Base-by-base conservation (phyloP, 2,888 invertebrate genomes). In the Cyrtodaria siliqua region DNA sequence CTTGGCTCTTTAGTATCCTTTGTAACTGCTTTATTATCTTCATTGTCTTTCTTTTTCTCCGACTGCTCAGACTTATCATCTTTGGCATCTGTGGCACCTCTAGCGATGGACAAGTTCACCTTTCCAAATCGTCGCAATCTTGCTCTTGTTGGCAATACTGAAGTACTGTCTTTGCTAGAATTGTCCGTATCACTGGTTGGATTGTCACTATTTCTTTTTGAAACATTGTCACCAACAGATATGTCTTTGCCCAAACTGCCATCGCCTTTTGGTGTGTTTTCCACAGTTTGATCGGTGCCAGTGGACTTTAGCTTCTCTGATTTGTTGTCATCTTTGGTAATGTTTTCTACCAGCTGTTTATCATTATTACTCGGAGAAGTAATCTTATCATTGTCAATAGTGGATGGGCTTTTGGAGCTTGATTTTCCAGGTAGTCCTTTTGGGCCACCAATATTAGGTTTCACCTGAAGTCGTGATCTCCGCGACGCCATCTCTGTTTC, bases 361-460 rank as follows among this genome's bases (percentile, higher is more conserved):
- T 44, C 16, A 9, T 6, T 44, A 16, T 44, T 44, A 9, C 20
- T 20, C 16, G 20, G 20, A 44, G 16, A 16, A 9, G 16, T 16
- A 20, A 18, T 16, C 1, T 50, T 52, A n/a, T 50, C 50, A 33
- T 1, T 8, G 26, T 66, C 29, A 33, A 57, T 42, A 50, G 63
- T 75, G 42, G 55, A 27, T 9, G 4, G 4, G 8, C n/a, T 44
- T 44, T 16, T 20, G 4, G 6, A 16, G 12, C 33, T 12, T 44
- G 44, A 3, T 44, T 44, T 49, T 23, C 61, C 42, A 14, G 72
- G 42, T 29, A 73, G 66, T 29, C 71, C 61, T 18, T 69, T 57
- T 14, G 63, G 66, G 20, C 76, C 73, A 52, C 85, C 84, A 63
- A 88, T 76, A 59, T 88, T 88, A 3, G 88, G 88, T 53, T 79